Percentiles rank a stretch among this genome's conserved stretches.
Conservation (phyloP, 2,888 invertebrate species). For the Arrhopalites spinosus region DNA sequence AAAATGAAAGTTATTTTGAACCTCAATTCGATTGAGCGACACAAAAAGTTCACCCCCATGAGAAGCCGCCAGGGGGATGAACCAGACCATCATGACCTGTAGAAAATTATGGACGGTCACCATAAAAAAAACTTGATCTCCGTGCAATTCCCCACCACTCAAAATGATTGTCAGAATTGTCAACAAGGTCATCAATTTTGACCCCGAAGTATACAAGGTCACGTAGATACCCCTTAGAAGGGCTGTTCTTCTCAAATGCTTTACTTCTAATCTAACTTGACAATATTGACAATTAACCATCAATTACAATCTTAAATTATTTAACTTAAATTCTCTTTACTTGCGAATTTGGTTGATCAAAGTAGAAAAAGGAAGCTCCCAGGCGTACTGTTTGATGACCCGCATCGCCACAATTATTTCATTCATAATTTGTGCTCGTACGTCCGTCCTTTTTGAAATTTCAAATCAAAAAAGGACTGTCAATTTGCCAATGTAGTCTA, state of each 20-base stretch:
- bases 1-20: neutral
- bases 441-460: conserved; percentile 85
- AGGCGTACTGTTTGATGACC: conserved; percentile 72
- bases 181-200: conserved; percentile 59
- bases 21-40: neutral
- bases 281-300: too few species aligned
- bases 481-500: conserved; percentile 61
- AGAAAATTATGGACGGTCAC: conserved; percentile 35
- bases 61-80: neutral
- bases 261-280: conserved; percentile 68
- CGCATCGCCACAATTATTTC: conserved; percentile 93
- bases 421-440: conserved; percentile 88
- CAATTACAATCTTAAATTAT: too few species aligned
- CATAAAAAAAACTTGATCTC: conserved; percentile 66
- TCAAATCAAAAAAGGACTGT: conserved; percentile 68
- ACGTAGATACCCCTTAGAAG: conserved; percentile 68
- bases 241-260: conserved; percentile 68
- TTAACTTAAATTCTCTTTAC: too few species aligned
- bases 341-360: conserved; percentile 23
- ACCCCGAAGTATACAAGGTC: conserved; percentile 72
- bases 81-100: conserved; percentile 16
- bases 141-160: conserved; percentile 60
- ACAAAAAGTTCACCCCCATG: neutral
- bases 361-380: conserved; percentile 62
- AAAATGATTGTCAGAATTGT: conserved; percentile 51